These are phyloP conservation scores for Ctenodactylus gundi DNA, from an alignment of 2,113 vertebrate genomes.

Conservation along the genomic window DNA sequence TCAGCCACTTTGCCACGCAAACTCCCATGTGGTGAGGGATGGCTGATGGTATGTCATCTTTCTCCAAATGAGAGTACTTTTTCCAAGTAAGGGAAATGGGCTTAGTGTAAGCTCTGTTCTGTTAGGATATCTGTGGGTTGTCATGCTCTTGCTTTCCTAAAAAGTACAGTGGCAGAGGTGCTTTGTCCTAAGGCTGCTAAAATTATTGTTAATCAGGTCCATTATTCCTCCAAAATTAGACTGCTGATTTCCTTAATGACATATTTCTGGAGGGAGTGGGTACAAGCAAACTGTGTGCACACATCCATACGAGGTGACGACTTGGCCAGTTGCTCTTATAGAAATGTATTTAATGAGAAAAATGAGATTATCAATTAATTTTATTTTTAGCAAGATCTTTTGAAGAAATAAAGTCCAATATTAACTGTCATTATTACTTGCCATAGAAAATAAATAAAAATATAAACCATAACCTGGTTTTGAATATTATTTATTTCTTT, in stretches of 20 bases:
- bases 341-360: not conserved
- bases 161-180: not conserved
- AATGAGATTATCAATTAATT: not conserved
- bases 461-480: not conserved
- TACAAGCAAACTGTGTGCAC: not conserved
- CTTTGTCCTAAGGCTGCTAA: not conserved
- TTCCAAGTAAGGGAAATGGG: not conserved
- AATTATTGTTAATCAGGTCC: too few species aligned
- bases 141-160: not conserved
- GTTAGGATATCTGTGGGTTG: not conserved
- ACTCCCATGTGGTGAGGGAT: not conserved
- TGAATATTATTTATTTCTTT: conserved; percentile 18
- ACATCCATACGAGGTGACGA: not conserved
- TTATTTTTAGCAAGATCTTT: conserved; percentile 16
- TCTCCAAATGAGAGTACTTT: not conserved
- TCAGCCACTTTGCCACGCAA: not conserved
- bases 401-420: not conserved
- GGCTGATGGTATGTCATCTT: not conserved
- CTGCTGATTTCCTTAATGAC: not conserved
- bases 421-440: not conserved
- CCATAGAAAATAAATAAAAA: conserved; percentile 8
- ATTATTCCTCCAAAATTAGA: not conserved
- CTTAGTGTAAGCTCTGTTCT: not conserved
- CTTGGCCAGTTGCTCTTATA: not conserved
- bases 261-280: not conserved